phyloP scores from a whole-genome alignment of 2,888 invertebrate genomes.

The Cryptophagus acutangulus region DNA sequence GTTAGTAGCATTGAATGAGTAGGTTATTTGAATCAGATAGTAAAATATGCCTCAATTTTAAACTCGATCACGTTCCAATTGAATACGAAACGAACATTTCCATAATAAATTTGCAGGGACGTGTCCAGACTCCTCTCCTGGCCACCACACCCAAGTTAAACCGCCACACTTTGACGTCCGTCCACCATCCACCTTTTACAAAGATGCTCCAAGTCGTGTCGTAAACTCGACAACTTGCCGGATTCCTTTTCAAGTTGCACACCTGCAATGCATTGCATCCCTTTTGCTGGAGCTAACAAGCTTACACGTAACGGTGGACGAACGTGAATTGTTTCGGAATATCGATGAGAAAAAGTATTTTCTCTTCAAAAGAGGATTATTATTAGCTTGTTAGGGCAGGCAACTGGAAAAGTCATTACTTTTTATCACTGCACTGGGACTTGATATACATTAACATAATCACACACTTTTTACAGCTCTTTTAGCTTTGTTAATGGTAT shows the following conservation, averaged over 20 bases:
- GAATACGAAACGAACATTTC: constrained; percentile 47
- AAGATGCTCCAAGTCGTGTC: too few relatives aligned
- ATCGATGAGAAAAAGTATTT: constrained; percentile 16
- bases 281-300: constrained; percentile 18
- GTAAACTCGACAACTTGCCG: neutral
- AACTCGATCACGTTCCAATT: constrained; percentile 48
- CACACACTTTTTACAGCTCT: too few relatives aligned
- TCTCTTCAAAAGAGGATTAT: constrained; percentile 6
- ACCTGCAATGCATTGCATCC: constrained; percentile 11
- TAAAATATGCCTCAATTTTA: constrained; percentile 47
- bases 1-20: neutral
- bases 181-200: too few relatives aligned
- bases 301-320: constrained; percentile 15
- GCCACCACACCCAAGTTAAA: constrained; percentile 3
- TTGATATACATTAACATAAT: too few relatives aligned
- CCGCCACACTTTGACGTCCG: neutral
- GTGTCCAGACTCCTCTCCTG: constrained; percentile 38
- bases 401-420: constrained; percentile 1
- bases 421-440: too few relatives aligned
- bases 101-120: constrained; percentile 46
- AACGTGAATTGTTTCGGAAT: constrained; percentile 25
- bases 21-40: neutral
- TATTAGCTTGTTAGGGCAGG: neutral
- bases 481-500: too few relatives aligned
- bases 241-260: constrained; percentile 2